Conservation (phyloP, 1,140 invertebrate species). For the Asbolus verrucosus region DNA sequence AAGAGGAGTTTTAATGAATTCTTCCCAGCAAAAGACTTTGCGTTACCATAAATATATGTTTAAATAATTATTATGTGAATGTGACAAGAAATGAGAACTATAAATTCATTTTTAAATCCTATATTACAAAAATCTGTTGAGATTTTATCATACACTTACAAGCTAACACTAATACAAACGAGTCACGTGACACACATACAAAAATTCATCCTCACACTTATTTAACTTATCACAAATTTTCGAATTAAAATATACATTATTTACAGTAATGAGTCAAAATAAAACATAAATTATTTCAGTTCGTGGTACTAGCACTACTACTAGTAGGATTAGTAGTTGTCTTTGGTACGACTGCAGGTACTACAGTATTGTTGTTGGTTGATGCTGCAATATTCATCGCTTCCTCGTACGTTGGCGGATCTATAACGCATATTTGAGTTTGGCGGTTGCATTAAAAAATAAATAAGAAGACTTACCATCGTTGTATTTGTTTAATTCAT, state of each 20-base stretch:
- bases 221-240: slow-evolving; percentile 22
- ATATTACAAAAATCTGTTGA: slow-evolving; percentile 30
- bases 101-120: slow-evolving; percentile 14
- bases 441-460: not conserved
- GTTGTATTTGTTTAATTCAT: slow-evolving; percentile 38
- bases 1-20: no score
- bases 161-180: slow-evolving; percentile 1
- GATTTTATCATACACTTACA: slow-evolving; percentile 39
- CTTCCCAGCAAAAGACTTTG: no score
- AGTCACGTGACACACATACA: slow-evolving; percentile 12
- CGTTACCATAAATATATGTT: no score
- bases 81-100: slow-evolving; percentile 8
- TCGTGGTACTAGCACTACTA: not conserved
- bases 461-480: slow-evolving; percentile 26
- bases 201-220: slow-evolving; percentile 5
- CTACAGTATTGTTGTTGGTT: slow-evolving; percentile 24
- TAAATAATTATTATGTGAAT: no score
- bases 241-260: slow-evolving; percentile 21
- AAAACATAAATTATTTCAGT: not conserved
- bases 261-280: slow-evolving; percentile 22
- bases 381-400: slow-evolving; percentile 25
- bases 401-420: slow-evolving; percentile 35
- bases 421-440: slow-evolving; percentile 4
- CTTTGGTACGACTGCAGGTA: slow-evolving; percentile 32
- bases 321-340: slow-evolving; percentile 21